A percentile compares a stretch with the other conserved stretches of the same genome.
Evolutionary conservation across 2,113 vertebrate genomes (phyloP).

Genomic region (Apodemus sylvaticus): DNA sequence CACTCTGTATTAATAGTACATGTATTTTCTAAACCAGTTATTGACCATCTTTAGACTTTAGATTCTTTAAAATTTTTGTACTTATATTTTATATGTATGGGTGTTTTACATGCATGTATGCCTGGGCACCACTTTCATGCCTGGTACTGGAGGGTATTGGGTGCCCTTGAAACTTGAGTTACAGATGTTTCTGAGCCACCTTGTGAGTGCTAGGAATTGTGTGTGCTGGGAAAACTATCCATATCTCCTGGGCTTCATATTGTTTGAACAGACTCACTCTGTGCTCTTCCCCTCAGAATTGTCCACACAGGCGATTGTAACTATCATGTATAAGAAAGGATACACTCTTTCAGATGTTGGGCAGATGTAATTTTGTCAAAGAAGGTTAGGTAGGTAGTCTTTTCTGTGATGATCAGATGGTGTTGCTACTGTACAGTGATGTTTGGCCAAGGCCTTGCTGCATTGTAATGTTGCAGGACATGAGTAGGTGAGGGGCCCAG

Average conservation of each 20-base stretch:
- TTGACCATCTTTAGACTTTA: constrained; percentile 10
- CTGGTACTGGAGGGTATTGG: background rate
- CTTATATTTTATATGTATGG: background rate
- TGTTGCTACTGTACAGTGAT: background rate
- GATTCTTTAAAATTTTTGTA: background rate
- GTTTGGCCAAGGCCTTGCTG: background rate
- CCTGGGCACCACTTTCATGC: background rate
- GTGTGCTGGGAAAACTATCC: background rate
- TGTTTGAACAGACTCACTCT: constrained; percentile 7
- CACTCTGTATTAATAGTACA: constrained; percentile 1
- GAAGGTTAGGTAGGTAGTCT: background rate
- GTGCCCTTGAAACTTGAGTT: background rate
- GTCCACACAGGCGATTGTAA: background rate
- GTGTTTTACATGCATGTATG: background rate
- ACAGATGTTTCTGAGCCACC: background rate
- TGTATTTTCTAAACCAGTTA: background rate
- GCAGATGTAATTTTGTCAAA: background rate
- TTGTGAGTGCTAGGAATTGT: background rate
- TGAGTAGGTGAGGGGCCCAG: background rate
- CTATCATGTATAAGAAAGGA: background rate
- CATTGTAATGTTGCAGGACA: too few species aligned
- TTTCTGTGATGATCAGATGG: background rate
- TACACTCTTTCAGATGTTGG: background rate
- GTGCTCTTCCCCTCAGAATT: background rate
- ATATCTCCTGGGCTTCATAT: background rate